Evolutionary conservation across 30 jellyfish, hydroid and myxozoan species (phyloP).

Genomic region (Aurelia sp.): DNA sequence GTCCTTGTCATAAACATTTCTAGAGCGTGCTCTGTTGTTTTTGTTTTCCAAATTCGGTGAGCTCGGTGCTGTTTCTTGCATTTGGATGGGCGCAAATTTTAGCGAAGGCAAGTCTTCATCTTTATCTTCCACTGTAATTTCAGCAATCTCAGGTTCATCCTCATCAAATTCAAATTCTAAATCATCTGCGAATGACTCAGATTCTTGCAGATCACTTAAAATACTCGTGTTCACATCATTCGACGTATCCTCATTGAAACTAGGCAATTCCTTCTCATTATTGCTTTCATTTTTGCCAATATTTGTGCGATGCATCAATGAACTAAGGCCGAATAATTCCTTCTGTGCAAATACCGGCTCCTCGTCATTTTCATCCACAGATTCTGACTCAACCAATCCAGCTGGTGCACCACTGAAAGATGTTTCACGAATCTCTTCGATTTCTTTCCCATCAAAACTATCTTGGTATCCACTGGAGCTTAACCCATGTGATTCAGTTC

Average conservation of each 20-base stretch:
- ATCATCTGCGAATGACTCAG: conserved; percentile 29
- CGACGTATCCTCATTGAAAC: neutral
- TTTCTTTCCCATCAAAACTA: too few relatives aligned
- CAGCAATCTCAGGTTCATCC: conserved; percentile 54
- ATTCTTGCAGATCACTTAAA: conserved; percentile 9
- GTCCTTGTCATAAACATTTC: neutral
- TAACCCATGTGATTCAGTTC: too few relatives aligned
- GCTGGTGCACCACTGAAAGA: too few relatives aligned
- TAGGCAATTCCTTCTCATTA: neutral
- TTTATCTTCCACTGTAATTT: conserved; percentile 4
- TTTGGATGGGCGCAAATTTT: conserved; percentile 61
- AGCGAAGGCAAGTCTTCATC: conserved; percentile 14
- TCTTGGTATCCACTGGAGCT: too few relatives aligned
- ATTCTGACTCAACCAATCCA: too few relatives aligned
- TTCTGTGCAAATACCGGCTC: neutral
- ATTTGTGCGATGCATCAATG: neutral
- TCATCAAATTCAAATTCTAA: conserved; percentile 71
- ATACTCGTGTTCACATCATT: neutral
- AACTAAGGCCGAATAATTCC: conserved; percentile 2
- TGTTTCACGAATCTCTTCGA: too few relatives aligned
- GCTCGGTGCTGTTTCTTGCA: conserved; percentile 62
- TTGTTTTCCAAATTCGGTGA: neutral
- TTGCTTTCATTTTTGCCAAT: neutral
- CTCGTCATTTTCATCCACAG: too few relatives aligned
- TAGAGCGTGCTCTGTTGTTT: conserved; percentile 1